Percentiles rank a stretch among this genome's conserved stretches.
Evolutionary conservation across 2,113 vertebrate genomes (phyloP).

Genomic region (Psittacara wagleri): DNA sequence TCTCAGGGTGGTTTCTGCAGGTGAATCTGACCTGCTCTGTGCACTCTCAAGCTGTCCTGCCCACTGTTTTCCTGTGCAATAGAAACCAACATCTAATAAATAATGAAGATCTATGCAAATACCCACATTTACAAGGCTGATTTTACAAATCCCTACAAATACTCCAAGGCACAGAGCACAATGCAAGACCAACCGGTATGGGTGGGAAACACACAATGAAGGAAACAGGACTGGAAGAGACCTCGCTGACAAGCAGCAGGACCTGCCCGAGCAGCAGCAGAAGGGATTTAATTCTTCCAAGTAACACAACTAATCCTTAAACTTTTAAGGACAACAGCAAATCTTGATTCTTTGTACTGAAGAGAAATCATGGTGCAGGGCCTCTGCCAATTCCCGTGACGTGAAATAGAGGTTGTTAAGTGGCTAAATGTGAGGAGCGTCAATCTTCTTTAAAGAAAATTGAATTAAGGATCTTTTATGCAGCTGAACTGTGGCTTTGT

Average conservation of each 20-base stretch:
- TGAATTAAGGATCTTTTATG: neutral
- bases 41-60: neutral
- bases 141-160: neutral
- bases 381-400: neutral
- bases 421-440: neutral
- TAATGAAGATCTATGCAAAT: neutral
- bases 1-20: neutral
- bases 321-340: neutral
- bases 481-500: neutral
- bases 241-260: fast-evolving
- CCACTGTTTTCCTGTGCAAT: neutral
- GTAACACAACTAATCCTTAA: neutral
- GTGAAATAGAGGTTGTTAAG: neutral
- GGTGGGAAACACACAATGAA: neutral
- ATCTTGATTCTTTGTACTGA: neutral
- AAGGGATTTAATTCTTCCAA: neutral
- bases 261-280: neutral
- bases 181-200: fast-evolving
- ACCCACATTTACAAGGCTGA: neutral
- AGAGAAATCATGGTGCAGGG: neutral
- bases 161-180: neutral
- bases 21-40: neutral
- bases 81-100: neutral
- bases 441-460: neutral
- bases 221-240: neutral